Evolutionary conservation across 2,888 invertebrate species (phyloP).

Genomic region (Pterostichus madidus): DNA sequence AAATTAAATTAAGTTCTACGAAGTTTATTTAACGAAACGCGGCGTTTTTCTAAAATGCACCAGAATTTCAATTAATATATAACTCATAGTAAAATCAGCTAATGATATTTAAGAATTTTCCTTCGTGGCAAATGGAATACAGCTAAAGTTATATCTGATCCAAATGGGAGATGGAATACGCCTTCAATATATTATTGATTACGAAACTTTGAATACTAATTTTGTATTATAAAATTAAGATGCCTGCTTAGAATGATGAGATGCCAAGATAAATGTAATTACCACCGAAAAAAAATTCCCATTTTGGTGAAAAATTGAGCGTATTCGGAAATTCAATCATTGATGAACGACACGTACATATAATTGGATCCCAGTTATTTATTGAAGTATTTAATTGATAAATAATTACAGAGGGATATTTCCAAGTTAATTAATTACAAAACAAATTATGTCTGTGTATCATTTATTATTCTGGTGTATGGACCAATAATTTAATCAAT

Average conservation of each 20-base stretch:
- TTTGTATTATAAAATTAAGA: neutral
- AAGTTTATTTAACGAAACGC: neutral
- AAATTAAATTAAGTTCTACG: constrained; percentile 3
- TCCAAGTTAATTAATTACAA: constrained; percentile 34
- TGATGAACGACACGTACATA: neutral
- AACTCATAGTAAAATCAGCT: too few species aligned
- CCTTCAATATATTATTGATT: neutral
- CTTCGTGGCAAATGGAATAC: too few species aligned
- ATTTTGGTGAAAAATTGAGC: neutral
- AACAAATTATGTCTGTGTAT: constrained; percentile 12
- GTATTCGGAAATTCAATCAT: neutral
- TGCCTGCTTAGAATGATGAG: neutral
- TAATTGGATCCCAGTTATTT: neutral
- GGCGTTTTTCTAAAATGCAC: neutral
- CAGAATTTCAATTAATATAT: constrained; percentile 2
- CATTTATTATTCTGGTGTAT: constrained; percentile 3
- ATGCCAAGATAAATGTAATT: neutral
- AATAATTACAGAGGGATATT: constrained; percentile 36
- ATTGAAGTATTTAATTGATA: constrained; percentile 34
- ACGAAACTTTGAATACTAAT: neutral
- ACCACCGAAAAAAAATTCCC: neutral
- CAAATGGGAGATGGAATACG: too few species aligned
- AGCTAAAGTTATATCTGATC: too few species aligned
- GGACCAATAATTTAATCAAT: neutral
- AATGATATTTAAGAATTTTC: too few species aligned